Evolutionary conservation across 1,140 invertebrate species (phyloP), one percentile per base, ranked within the genome.

Genomic region (Hylaeus anthracinus): DNA sequence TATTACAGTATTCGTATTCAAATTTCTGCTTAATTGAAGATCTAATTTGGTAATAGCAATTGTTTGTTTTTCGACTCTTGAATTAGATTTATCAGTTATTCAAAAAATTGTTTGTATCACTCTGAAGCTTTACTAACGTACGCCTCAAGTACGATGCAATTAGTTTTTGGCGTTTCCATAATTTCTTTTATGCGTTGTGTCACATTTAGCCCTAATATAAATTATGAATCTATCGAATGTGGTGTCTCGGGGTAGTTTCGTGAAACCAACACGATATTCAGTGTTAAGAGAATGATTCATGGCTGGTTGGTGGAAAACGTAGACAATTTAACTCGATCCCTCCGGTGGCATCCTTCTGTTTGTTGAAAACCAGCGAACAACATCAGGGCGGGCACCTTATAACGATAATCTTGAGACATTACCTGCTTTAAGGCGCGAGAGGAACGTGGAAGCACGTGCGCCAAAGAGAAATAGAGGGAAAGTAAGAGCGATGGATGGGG

Each of bases 381-480:
- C 70, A 78, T 55, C 70, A 61, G 45, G 48, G 48, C 61, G 8
- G 45, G 37, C 79, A 56, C 73, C 67, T 82, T 79, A 39, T 55
- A 55, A 14, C 81, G 81, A 72, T 82, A 82, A 82, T 82, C 76
- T 82, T 71, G 65, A 70, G 81, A 67, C 66, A 72, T 78, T 72
- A 78, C 75, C 69, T 79, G 75, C 10, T 66, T 58, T 82, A 79
- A 82, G 81, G 70, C 70, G 61, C 0, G 12, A 3, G 12, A n/a
- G 53, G 43, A n/a, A 37, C 39, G 2, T 55, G 26, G 2, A 15
- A 67, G 76, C 81, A 82, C 81, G 76, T 58, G 67, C 69, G 41
- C 41, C 61, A 61, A 72, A 82, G 73, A 78, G 80, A 82, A 82
- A 79, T 79, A 65, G 58, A 61, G 61, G 67, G 76, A 72, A 79